A percentile compares a stretch with the other conserved stretches of the same genome.
These are phyloP conservation scores for Melipona quadrifasciata DNA, from an alignment of 1,140 invertebrate genomes.

Conservation along the genomic window DNA sequence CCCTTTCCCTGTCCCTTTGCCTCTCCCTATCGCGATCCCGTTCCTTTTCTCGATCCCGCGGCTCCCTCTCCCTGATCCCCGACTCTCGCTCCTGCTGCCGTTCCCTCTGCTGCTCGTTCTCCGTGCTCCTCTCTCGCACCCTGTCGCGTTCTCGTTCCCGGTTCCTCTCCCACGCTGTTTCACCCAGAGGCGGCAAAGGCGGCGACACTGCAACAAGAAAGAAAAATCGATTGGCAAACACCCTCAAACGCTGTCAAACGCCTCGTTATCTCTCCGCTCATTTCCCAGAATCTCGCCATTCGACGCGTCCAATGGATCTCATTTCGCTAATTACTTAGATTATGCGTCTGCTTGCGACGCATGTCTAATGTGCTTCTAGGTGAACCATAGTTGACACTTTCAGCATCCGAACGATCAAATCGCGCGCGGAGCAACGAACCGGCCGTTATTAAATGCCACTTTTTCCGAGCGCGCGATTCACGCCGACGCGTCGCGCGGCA, in stretches of 20 bases:
- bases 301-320: neutral
- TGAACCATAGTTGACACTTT: neutral
- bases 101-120: constrained; percentile 63
- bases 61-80: constrained; percentile 69
- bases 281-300: neutral
- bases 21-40: constrained; percentile 73
- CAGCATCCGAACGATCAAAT: constrained; percentile 2
- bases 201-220: constrained; percentile 61
- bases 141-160: constrained; percentile 69
- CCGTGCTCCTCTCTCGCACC: constrained; percentile 68
- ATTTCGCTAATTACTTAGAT: neutral
- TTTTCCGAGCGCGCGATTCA: neutral
- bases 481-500: neutral
- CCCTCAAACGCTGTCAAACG: neutral
- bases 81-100: constrained; percentile 67
- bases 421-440: constrained; percentile 12
- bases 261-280: neutral
- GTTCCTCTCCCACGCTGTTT: constrained; percentile 66
- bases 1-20: constrained; percentile 72
- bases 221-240: neutral
- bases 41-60: constrained; percentile 67
- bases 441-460: neutral
- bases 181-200: constrained; percentile 57
- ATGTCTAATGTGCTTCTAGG: neutral
- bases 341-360: neutral